Percentiles rank a stretch among this genome's conserved stretches.
These are phyloP conservation scores for Cassiopea xamachana DNA, from an alignment of 30 jellyfish, hydroid and myxozoan genomes.

Conservation along the genomic window DNA sequence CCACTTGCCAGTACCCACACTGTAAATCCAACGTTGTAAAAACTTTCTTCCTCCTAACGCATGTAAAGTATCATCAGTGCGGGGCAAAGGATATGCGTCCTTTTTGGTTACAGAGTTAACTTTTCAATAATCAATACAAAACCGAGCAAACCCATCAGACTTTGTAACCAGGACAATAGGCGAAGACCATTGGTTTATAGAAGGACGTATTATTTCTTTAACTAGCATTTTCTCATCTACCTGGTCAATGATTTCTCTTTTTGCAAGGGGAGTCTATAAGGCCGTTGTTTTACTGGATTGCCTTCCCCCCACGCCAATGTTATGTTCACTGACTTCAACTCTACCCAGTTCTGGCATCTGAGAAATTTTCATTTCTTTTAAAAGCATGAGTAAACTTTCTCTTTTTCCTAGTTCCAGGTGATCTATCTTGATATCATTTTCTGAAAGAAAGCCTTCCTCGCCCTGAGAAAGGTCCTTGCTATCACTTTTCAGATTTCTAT, in stretches of 20 bases:
- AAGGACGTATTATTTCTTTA: constrained; percentile 15
- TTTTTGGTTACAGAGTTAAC: too few species aligned
- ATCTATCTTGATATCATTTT: neutral
- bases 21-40: neutral
- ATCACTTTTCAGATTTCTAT: neutral
- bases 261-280: constrained; percentile 41
- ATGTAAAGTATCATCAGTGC: too few species aligned
- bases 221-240: constrained; percentile 46
- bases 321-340: neutral
- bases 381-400: neutral
- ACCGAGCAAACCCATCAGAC: too few species aligned
- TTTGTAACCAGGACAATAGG: constrained; percentile 26
- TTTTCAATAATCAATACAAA: too few species aligned
- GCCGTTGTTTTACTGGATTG: constrained; percentile 15
- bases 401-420: constrained; percentile 5
- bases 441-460: neutral
- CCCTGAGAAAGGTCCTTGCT: neutral
- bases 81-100: too few species aligned
- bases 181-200: constrained; percentile 65
- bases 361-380: neutral
- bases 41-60: too few species aligned
- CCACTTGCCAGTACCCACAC: constrained; percentile 59
- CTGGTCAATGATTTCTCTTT: constrained; percentile 20
- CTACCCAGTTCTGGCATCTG: neutral
- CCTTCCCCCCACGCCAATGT: neutral